These are phyloP conservation scores for Falco novaeseelandiae DNA, from an alignment of 2,797 vertebrate species.

Conservation along the genomic window DNA sequence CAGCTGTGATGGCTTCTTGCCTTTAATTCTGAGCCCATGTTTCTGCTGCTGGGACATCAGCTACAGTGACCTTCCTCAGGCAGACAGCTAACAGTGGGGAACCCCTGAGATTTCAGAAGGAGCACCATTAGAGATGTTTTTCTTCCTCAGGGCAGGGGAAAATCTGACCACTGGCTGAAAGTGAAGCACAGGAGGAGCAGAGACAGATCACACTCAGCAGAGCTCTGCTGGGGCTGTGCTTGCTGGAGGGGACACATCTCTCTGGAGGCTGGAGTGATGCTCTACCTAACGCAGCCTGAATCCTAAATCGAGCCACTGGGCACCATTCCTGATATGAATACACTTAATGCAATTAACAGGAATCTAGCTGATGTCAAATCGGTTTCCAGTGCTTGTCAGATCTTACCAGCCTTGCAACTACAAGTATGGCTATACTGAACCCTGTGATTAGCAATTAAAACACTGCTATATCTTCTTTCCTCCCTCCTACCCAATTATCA, in stretches of 20 bases:
- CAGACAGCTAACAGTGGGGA: neutral
- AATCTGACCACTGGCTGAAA: neutral
- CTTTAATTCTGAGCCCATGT: neutral
- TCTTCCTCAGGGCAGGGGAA: neutral
- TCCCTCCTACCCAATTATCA: neutral
- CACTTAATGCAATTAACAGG: neutral
- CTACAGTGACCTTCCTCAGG: neutral
- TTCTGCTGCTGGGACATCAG: neutral
- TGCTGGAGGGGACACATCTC: rapidly evolving
- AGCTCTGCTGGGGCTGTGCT: neutral
- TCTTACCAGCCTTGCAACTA: neutral
- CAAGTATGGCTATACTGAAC: neutral
- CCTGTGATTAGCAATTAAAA: neutral
- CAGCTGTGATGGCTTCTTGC: neutral
- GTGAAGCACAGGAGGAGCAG: neutral
- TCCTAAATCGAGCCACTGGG: neutral
- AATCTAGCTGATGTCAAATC: neutral
- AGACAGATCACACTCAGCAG: neutral
- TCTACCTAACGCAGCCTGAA: neutral
- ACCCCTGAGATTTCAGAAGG: neutral
- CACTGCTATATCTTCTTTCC: neutral
- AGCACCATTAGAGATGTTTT: neutral
- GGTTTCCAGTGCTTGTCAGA: neutral
- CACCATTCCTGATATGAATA: neutral
- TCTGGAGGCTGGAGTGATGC: neutral